These are phyloP conservation scores for Rhombomys opimus DNA, from an alignment of 2,113 vertebrate genomes.

Conservation along the genomic window DNA sequence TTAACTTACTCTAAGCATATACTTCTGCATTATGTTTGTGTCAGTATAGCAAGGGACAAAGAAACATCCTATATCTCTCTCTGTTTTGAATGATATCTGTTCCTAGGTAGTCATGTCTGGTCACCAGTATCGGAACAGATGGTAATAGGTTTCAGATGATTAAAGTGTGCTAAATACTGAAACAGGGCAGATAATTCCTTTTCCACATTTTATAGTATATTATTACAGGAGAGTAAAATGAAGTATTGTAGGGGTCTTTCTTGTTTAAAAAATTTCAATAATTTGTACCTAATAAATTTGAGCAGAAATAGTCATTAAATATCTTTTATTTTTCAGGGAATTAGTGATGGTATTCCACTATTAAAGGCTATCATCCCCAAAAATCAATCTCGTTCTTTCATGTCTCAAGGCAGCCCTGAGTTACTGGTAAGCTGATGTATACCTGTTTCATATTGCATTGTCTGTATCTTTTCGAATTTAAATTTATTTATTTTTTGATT, in stretches of 20 bases:
- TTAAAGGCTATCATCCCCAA: slow-evolving; percentile 95
- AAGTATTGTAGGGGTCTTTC: background rate
- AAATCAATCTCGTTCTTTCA: slow-evolving; percentile 97
- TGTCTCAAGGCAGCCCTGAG: slow-evolving; percentile 98
- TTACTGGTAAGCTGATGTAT: slow-evolving; percentile 91
- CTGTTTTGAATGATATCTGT: background rate
- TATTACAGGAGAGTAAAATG: slow-evolving; percentile 34
- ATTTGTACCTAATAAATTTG: slow-evolving; percentile 47
- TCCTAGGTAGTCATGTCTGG: background rate
- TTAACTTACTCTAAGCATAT: background rate
- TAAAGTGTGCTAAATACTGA: background rate
- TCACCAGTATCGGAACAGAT: background rate
- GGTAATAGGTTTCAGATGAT: slow-evolving; percentile 28
- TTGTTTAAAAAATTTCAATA: slow-evolving; percentile 52
- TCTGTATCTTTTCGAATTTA: background rate
- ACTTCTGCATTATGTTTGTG: slow-evolving; percentile 53
- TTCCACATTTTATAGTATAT: slow-evolving; percentile 53
- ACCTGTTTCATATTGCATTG: background rate
- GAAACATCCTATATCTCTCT: background rate
- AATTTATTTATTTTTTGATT: too few relatives aligned
- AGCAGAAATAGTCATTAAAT: slow-evolving; percentile 49
- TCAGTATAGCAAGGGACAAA: background rate
- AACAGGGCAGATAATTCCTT: slow-evolving; percentile 21
- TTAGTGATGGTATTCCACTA: slow-evolving; percentile 95
- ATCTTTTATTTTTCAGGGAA: slow-evolving; percentile 89